Percentiles rank a stretch among this genome's conserved stretches.
These are phyloP conservation scores for Drosophila stalkeri DNA, from an alignment of 2,888 invertebrate species.

Conservation along the genomic window DNA sequence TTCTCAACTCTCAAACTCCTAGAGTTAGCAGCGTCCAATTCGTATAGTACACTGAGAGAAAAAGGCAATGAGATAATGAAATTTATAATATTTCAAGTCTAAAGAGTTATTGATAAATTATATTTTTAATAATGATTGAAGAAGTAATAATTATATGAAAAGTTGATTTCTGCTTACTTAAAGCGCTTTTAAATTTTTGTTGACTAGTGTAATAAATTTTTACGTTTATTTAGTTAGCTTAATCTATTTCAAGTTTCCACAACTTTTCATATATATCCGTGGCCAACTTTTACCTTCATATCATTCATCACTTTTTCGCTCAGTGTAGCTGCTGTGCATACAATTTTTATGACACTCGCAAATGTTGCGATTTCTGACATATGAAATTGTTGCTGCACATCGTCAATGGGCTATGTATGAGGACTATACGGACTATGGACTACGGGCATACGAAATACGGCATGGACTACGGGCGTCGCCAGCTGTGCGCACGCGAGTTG, in stretches of 20 bases:
- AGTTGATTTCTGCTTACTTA: not conserved
- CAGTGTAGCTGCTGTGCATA: slow-evolving; percentile 55
- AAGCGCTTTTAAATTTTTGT: not conserved
- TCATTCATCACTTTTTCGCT: not conserved
- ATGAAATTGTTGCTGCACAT: slow-evolving; percentile 67
- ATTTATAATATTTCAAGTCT: not conserved
- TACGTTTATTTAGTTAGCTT: not conserved
- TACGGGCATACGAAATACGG: slow-evolving; percentile 8
- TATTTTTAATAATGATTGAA: too few species aligned
- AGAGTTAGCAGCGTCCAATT: slow-evolving; percentile 6
- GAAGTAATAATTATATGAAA: too few species aligned
- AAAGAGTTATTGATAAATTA: not conserved
- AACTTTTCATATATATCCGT: not conserved
- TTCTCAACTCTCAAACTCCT: slow-evolving; percentile 37
- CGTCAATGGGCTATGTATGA: slow-evolving; percentile 47
- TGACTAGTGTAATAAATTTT: not conserved
- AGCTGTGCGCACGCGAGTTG: slow-evolving; percentile 49
- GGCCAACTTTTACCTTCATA: not conserved
- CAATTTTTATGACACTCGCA: slow-evolving; percentile 81
- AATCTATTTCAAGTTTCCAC: not conserved
- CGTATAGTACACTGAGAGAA: slow-evolving; percentile 10
- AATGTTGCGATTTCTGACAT: slow-evolving; percentile 76
- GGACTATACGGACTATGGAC: slow-evolving; percentile 7
- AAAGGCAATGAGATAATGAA: not conserved
- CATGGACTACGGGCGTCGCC: slow-evolving; percentile 44